These are phyloP conservation scores for Xanthorhoe designata DNA, from an alignment of 2,888 invertebrate species.

Conservation along the genomic window DNA sequence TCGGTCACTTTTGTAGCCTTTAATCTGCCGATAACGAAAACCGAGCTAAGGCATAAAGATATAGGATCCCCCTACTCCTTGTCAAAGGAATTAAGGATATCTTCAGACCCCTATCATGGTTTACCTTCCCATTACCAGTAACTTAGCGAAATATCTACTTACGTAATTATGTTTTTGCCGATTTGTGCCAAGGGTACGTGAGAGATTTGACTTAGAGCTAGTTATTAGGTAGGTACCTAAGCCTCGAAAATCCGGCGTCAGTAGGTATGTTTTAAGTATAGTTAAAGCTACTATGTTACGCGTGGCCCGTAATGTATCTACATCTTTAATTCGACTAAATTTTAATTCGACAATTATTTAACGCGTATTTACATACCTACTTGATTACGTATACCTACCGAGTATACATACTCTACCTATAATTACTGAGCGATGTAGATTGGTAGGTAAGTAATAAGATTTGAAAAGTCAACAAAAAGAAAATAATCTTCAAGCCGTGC, in stretches of 20 bases:
- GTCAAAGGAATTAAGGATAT: constrained; percentile 32
- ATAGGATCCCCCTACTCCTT: constrained; percentile 28
- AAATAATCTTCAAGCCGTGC: no score
- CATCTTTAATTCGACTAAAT: no score
- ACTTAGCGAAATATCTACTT: constrained; percentile 6
- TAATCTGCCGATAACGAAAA: constrained; percentile 30
- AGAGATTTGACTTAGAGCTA: constrained; percentile 5
- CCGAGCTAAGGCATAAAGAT: constrained; percentile 25
- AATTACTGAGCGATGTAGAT: no score
- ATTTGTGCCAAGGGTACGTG: constrained; percentile 1
- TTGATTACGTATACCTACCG: no score
- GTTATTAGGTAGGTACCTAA: no score
- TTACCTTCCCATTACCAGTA: constrained; percentile 18
- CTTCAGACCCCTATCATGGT: constrained; percentile 29
- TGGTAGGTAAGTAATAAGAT: no score
- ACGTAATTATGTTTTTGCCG: neutral
- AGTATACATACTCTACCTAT: no score
- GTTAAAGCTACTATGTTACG: neutral
- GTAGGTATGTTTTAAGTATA: neutral
- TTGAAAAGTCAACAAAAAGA: no score
- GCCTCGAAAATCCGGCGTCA: neutral
- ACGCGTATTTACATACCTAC: no score
- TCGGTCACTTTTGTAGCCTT: constrained; percentile 15
- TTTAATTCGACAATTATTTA: no score
- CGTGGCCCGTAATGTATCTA: no score